A percentile compares a stretch with the other conserved stretches of the same genome.
Conservation (phyloP, 2,113 vertebrate genomes). For the Aptenodytes patagonicus region DNA sequence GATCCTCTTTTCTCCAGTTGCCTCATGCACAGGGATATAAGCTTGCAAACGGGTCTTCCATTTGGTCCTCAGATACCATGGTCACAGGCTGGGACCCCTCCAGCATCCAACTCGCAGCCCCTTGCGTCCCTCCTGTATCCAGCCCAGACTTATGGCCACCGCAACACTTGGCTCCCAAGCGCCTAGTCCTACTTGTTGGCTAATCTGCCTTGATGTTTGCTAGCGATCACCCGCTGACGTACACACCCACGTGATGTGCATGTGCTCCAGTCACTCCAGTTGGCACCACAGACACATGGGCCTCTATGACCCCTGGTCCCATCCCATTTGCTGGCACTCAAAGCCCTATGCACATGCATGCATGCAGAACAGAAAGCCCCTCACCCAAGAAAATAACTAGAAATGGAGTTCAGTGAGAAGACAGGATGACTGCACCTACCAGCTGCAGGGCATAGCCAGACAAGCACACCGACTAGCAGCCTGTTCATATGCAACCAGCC, state of each 20-base stretch:
- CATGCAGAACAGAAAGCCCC: neutral
- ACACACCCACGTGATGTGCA: rapidly evolving
- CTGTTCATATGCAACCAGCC: neutral
- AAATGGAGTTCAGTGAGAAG: neutral
- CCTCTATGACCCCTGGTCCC: neutral
- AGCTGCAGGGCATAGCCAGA: neutral
- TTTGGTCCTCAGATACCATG: neutral
- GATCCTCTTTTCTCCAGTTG: neutral
- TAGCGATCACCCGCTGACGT: neutral
- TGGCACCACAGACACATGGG: neutral
- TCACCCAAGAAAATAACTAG: neutral
- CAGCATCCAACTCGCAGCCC: neutral
- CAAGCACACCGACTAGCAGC: rapidly evolving
- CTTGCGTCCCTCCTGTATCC: neutral
- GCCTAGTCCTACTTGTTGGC: neutral
- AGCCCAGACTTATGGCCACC: rapidly evolving
- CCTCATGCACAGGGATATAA: neutral
- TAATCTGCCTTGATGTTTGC: neutral
- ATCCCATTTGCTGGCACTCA: rapidly evolving
- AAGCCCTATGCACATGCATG: neutral
- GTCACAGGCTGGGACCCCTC: neutral
- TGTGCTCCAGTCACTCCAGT: neutral
- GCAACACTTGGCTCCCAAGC: neutral
- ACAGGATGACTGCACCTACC: neutral
- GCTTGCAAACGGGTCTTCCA: neutral